Base-by-base conservation (phyloP, 2,888 invertebrate genomes). In the Amitus sp. region DNA sequence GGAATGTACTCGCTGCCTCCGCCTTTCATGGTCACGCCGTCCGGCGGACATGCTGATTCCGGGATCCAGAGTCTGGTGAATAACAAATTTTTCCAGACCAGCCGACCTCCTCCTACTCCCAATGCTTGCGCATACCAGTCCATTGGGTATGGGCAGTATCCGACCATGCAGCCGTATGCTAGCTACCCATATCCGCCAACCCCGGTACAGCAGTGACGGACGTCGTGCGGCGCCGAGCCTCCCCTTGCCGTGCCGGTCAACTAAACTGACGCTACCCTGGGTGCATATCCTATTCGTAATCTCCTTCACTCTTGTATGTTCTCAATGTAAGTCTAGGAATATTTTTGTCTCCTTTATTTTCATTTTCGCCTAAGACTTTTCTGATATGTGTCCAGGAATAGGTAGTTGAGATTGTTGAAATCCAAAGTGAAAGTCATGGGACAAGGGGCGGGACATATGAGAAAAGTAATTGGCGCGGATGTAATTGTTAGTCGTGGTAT, bases 11-110 rank as follows among this genome's bases (percentile, higher is more conserved):
- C 83, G 2, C 79, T 83, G 70, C 83, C 85, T 9, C 83, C 84
- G 6, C 85, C 84, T 63, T 84, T 85, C 78, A 85, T 85, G 82
- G 83, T 83, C 53, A 67, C 75, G 1, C 82, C 82, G 34, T 75
- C 81, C n/a, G 72, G 75, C 2, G 79, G 77, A 2, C 76, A 74
- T 39, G 75, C 79, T 1, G 82, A 83, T 52, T 85, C 85, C 48
- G 84, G 84, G 40, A 84, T 86, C 64, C 86, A 86, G 69, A 85
- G 84, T 39, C 80, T 87, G 68, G 83, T 86, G 23, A 82, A 89
- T 76, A 90, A 89, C 80, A 91, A 91, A 80, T 91, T 89, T 85
- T 91, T 90, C 84, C 90, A 90, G 71, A 87, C 88, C 12, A 84
- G 85, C 55, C 82, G 86, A 52, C 85, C 86, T n/a, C 85, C 86